Base-by-base conservation (phyloP, 2,888 invertebrate species). In the Cylindroiulus punctatus region DNA sequence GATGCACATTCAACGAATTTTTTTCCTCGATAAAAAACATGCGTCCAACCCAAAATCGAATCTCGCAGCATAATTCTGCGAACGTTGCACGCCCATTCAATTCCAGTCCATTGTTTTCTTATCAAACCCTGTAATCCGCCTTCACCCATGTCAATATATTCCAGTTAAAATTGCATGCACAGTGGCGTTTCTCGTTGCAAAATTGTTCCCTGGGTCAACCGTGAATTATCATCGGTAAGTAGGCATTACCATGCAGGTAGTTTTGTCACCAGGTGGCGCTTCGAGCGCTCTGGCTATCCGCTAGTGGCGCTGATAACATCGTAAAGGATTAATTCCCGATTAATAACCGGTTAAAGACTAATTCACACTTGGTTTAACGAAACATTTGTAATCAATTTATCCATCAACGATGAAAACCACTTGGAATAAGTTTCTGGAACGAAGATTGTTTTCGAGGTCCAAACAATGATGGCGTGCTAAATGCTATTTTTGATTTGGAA, bases 41-140 rank as follows among this genome's bases (percentile, higher is more conserved):
- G 76, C 30, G 76, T 76, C 76, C 22, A 76, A 30, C 76, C 76
- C 76, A 76, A 76, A 76, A 26, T 30, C 22, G 14, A 76, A 14
- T 7, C 36, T 36, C 7, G n/a, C 36, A 36, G 76, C n/a, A 76
- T 76, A 30, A n/a, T 76, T 76, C 30, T 76, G 30, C 14, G 26
- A 76, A 76, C 76, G 76, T 76, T 76, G 30, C 76, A 76, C 26
- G 30, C 30, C 76, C 14, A 76, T 76, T 76, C 76, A 76, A 30
- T 76, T 76, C 14, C 30, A 76, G 12, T 22, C 76, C 76, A 76
- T 76, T 76, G 76, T 76, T 76, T 76, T 22, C 76, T 76, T 76
- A 76, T 76, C 76, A 76, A 76, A 76, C 76, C 76, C 26, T 76
- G 22, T 76, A 76, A 76, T 76, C 76, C 76, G 22, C 76, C 76